Evolutionary conservation across 2,888 invertebrate genomes (phyloP).

Genomic region (Cataglyphis rosenhaueri): DNA sequence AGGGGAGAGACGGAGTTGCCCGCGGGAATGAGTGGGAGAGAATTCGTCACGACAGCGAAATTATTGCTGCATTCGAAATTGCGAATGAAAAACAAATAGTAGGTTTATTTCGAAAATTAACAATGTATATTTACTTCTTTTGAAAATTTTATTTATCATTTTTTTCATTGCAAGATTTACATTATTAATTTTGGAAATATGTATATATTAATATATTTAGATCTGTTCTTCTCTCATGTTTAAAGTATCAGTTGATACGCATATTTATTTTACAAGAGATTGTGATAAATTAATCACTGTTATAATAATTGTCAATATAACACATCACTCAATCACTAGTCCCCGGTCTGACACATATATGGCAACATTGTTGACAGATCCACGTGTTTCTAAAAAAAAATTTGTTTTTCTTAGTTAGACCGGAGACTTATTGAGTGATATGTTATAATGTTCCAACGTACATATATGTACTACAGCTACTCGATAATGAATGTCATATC

Average conservation of each 20-base stretch:
- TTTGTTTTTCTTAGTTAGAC: no score
- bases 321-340: no score
- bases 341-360: no score
- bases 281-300: background rate
- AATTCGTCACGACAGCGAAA: slow-evolving; percentile 45
- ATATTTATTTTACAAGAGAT: background rate
- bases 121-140: no score
- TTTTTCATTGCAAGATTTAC: no score
- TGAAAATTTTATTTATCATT: no score
- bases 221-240: background rate
- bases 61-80: slow-evolving; percentile 45
- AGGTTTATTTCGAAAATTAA: background rate
- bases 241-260: background rate
- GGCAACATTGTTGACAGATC: no score
- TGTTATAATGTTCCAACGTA: background rate
- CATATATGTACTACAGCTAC: no score
- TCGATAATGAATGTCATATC: background rate
- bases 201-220: background rate
- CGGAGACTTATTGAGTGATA: no score
- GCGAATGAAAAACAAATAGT: slow-evolving; percentile 8
- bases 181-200: no score
- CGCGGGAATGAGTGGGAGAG: slow-evolving; percentile 33
- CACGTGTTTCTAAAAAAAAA: no score
- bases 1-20: slow-evolving; percentile 55
- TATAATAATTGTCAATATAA: background rate